A percentile compares a stretch with the other conserved stretches of the same genome.
phyloP scores from a whole-genome alignment of 2,888 invertebrate genomes.

The Lacanobia wlatinum region DNA sequence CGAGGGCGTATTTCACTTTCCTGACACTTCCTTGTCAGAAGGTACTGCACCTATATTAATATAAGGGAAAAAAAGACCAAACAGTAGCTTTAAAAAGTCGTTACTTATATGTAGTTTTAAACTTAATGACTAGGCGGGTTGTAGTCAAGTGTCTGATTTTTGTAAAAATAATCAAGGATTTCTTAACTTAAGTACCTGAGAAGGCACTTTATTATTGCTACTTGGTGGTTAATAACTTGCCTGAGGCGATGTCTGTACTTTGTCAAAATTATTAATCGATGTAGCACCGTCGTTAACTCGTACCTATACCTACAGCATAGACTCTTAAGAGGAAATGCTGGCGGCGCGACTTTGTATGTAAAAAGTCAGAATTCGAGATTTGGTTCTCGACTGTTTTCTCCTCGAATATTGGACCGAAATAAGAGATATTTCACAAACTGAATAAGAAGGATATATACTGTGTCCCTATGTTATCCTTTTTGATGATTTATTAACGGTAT shows the following conservation, averaged over 20 bases:
- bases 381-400: no score
- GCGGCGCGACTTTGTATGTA: no score
- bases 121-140: constrained; percentile 25
- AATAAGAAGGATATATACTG: no score
- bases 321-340: no score
- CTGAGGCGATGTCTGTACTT: background rate
- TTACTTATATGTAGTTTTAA: constrained; percentile 18
- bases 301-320: no score
- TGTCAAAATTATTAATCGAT: background rate
- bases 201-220: background rate
- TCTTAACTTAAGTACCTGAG: background rate
- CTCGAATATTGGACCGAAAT: no score
- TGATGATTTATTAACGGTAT: no score
- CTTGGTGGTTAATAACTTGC: background rate
- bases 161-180: background rate
- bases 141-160: background rate
- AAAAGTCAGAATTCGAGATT: no score
- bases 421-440: no score
- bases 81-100: constrained; percentile 36
- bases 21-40: constrained; percentile 54
- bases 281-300: background rate
- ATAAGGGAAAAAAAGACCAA: constrained; percentile 7
- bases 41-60: constrained; percentile 3
- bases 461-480: no score
- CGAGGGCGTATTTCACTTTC: constrained; percentile 47